phyloP scores from a whole-genome alignment of 2,888 invertebrate genomes.

The Drosophila macrospina region DNA sequence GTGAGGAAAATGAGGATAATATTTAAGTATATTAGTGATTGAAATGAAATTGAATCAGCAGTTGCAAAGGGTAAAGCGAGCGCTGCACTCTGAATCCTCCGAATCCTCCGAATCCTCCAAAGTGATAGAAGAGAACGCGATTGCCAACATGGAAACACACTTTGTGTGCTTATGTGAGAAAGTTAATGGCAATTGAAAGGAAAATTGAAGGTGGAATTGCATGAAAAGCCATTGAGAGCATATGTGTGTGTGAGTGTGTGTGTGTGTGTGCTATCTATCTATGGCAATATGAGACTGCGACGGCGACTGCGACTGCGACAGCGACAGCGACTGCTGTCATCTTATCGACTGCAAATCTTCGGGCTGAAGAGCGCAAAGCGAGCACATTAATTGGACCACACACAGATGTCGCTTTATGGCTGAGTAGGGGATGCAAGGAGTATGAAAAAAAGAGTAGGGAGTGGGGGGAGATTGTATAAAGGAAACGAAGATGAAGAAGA shows the following conservation, averaged over 20 bases:
- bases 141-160: slow-evolving; percentile 9
- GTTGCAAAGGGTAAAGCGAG: background rate
- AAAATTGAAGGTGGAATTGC: slow-evolving; percentile 38
- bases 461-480: background rate
- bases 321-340: slow-evolving; percentile 24
- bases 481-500: background rate
- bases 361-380: slow-evolving; percentile 10
- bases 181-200: slow-evolving; percentile 32
- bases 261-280: background rate
- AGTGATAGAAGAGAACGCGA: slow-evolving; percentile 1
- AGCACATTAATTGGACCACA: slow-evolving; percentile 74
- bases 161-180: background rate
- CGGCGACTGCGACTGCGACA: too few species aligned
- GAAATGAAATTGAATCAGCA: background rate
- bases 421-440: background rate
- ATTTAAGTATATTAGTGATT: background rate
- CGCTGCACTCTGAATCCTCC: background rate
- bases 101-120: background rate
- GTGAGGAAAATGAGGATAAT: background rate
- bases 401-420: slow-evolving; percentile 10
- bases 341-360: slow-evolving; percentile 53
- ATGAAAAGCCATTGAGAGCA: slow-evolving; percentile 23
- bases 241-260: background rate
- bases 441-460: too few species aligned
- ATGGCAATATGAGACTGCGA: background rate